phyloP scores from a whole-genome alignment of 2,113 vertebrate species.

The Notiomystis cincta region DNA sequence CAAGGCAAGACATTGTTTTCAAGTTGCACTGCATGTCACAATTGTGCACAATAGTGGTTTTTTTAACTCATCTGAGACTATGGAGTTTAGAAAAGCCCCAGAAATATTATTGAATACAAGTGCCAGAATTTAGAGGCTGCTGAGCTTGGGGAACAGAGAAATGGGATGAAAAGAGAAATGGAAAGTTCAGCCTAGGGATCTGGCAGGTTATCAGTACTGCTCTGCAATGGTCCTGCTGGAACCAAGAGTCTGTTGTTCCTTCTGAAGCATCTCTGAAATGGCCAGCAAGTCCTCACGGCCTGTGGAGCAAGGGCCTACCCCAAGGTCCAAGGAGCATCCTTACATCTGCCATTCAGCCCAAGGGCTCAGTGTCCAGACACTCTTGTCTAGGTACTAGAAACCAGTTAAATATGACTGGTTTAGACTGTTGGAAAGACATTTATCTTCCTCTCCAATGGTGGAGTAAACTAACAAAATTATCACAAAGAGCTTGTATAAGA shows the following conservation, averaged over 20 bases:
- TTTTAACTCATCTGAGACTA: constrained; percentile 33
- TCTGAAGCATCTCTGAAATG: neutral
- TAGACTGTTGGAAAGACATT: neutral
- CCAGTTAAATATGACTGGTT: neutral
- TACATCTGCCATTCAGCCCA: neutral
- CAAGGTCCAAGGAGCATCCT: neutral
- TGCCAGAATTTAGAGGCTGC: neutral
- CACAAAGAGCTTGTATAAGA: neutral
- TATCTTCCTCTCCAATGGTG: neutral
- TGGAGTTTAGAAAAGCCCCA: neutral
- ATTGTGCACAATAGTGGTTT: constrained; percentile 13
- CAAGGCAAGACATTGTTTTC: constrained; percentile 40
- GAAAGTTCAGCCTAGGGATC: neutral
- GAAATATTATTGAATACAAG: constrained; percentile 16
- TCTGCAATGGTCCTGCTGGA: rapidly evolving
- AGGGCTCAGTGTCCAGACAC: neutral
- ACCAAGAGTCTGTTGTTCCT: neutral
- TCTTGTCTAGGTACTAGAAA: neutral
- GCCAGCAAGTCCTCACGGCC: neutral
- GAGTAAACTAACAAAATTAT: neutral
- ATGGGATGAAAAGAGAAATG: neutral
- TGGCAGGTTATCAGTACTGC: neutral
- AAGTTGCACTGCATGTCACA: constrained; percentile 64
- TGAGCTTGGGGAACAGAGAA: neutral
- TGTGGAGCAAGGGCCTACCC: neutral